These are phyloP conservation scores for Chirona hameri DNA, from an alignment of 2,888 invertebrate genomes.

Conservation along the genomic window DNA sequence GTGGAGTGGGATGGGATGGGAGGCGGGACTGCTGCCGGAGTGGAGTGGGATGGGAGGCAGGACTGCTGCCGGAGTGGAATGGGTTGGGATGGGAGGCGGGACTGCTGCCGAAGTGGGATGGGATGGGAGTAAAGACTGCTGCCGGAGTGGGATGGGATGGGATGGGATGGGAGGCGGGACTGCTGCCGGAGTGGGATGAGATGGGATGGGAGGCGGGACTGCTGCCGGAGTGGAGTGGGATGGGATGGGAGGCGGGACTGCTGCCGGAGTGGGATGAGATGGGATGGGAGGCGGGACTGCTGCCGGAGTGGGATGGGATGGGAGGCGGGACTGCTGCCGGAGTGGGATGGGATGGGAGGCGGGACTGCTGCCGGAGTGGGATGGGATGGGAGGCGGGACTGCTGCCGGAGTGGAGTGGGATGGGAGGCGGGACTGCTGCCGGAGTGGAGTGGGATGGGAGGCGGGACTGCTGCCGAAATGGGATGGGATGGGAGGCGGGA, in stretches of 20 bases:
- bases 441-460: not conserved
- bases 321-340: not conserved
- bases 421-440: not conserved
- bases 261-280: not conserved
- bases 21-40: not conserved
- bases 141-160: not conserved
- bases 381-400: not conserved
- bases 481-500: not conserved
- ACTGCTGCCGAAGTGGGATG: not conserved
- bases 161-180: no score
- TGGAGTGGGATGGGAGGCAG: not conserved
- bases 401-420: not conserved
- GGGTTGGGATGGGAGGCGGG: not conserved
- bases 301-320: not conserved
- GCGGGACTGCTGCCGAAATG: not conserved
- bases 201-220: not conserved
- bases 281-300: not conserved
- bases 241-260: not conserved
- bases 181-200: not conserved
- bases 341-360: not conserved
- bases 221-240: not conserved
- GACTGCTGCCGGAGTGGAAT: not conserved
- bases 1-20: not conserved
- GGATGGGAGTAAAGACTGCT: not conserved
- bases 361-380: not conserved